Base-by-base conservation (phyloP, 2,797 vertebrate species). In the Sebastes glaucus region DNA sequence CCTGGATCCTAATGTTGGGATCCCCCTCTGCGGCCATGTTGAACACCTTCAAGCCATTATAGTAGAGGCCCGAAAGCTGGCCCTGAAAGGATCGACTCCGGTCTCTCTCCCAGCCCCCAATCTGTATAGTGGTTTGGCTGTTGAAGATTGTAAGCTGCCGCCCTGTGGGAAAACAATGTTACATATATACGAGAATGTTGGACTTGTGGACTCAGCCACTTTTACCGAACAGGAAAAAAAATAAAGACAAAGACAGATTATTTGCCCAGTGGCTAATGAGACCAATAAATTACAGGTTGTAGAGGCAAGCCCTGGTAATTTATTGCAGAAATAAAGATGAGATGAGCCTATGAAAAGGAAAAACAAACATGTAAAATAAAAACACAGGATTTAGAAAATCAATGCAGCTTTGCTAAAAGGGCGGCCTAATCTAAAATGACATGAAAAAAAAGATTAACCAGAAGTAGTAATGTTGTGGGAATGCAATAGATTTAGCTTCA, bases 131-230 rank as follows among this genome's bases (percentile, higher is more conserved):
- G 89, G 97, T 98, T 97, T 99, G 98, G 94, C 98, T 99, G 97
- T 99, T 99, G 97, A 99, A 99, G 97, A 99, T 99, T 93, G 99
- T 99, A 91, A 99, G 98, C 95, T 99, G 99, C 89, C 99, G 97
- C 86, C 99, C 99, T 99, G 97, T 84, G 91, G 95, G 95, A 97
- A 95, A 96, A 97, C 95, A 98, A 97, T 82, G 97, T 98, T 98
- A 97, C 96, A 98, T 97, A 97, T 97, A 97, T 97, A 97, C 96
- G 95, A 95, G 95, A 96, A 96, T 96, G 96, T 97, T 97, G 95
- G 91, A 97, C 92, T 53, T 95, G 95, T 89, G 92, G 96, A 95
- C 93, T 88, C 93, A 94, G 88, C 89, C 94, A 92, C 85, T 93
- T 95, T 90, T 92, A 90, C 52, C 87, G 25, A 93, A 88, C 77